phyloP scores from a whole-genome alignment of 2,888 invertebrate genomes.

The Ormyrus labotus region DNA sequence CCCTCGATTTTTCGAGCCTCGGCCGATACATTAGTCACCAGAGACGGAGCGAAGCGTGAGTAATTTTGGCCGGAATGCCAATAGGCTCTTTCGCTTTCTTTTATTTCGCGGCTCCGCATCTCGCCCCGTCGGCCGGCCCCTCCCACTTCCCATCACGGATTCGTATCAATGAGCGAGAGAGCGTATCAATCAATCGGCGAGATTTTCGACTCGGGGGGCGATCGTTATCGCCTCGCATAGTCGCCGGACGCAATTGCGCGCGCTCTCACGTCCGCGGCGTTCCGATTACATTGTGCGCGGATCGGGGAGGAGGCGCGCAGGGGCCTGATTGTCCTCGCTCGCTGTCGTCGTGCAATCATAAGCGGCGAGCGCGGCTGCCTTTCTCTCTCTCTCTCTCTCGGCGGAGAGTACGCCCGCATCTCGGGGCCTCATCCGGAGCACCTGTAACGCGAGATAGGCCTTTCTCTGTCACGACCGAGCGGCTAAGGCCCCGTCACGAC shows the following conservation, averaged over 20 bases:
- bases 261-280: not conserved
- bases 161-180: slow-evolving; percentile 10
- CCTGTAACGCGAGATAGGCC: slow-evolving; percentile 55
- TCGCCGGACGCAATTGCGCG: not conserved
- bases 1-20: slow-evolving; percentile 23
- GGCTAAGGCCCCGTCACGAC: slow-evolving; percentile 52
- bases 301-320: not conserved
- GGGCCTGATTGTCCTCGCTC: slow-evolving; percentile 24
- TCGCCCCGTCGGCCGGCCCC: not conserved
- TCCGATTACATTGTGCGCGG: slow-evolving; percentile 15
- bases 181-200: slow-evolving; percentile 26
- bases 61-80: slow-evolving; percentile 27
- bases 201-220: not conserved
- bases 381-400: slow-evolving; percentile 25
- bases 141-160: slow-evolving; percentile 20
- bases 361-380: slow-evolving; percentile 19
- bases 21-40: slow-evolving; percentile 36
- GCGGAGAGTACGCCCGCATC: slow-evolving; percentile 29
- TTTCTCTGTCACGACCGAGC: slow-evolving; percentile 55
- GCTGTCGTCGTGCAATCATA: slow-evolving; percentile 36
- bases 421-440: slow-evolving; percentile 47
- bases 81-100: not conserved
- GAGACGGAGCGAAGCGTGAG: slow-evolving; percentile 2
- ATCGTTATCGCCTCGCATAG: not conserved
- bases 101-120: not conserved